Percentiles rank a stretch among this genome's conserved stretches.
These are phyloP conservation scores for Petrolisthes cinctipes DNA, from an alignment of 2,888 invertebrate species.

Conservation along the genomic window DNA sequence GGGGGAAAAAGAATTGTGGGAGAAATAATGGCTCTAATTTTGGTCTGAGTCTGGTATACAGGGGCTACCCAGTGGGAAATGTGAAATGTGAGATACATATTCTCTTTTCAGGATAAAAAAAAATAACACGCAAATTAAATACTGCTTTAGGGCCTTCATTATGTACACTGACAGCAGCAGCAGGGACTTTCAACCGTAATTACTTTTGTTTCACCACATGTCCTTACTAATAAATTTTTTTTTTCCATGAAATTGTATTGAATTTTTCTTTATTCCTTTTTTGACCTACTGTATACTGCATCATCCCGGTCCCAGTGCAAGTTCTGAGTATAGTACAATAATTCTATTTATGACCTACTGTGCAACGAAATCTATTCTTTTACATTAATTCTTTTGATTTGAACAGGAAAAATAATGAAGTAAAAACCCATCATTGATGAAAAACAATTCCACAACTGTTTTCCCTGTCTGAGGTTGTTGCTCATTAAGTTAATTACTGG, in stretches of 20 bases:
- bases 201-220: background rate
- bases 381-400: no score
- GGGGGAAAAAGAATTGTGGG: background rate
- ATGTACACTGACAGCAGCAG: constrained; percentile 3
- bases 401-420: no score
- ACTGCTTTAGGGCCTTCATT: constrained; percentile 23
- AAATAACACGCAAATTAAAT: constrained; percentile 9
- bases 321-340: no score
- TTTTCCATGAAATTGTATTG: background rate
- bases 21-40: background rate
- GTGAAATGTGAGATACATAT: constrained; percentile 11
- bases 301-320: no score
- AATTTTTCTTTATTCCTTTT: background rate
- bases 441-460: no score
- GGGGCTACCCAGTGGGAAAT: background rate
- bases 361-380: no score
- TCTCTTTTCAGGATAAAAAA: constrained; percentile 12
- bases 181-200: background rate
- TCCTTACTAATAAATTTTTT: background rate
- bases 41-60: no score
- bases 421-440: no score
- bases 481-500: no score
- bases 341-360: no score
- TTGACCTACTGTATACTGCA: background rate
- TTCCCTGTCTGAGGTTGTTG: no score